Conservation (phyloP, 2,888 invertebrate genomes). For the Pristionchus fissidentatus region DNA sequence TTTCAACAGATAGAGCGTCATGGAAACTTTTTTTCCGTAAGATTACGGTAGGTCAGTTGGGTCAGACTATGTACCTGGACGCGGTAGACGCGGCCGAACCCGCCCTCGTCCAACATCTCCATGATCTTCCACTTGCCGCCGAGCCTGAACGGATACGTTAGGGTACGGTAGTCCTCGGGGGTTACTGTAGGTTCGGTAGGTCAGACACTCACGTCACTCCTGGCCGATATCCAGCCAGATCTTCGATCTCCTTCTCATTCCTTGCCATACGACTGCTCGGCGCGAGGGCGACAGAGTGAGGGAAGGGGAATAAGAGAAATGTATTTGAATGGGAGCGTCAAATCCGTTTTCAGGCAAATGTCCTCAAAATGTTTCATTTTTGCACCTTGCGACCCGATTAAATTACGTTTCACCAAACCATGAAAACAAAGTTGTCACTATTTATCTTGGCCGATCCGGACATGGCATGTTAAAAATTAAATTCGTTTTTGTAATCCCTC, state of each 20-base stretch:
- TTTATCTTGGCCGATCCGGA: too few species aligned
- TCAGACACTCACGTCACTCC: neutral
- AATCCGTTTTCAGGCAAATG: too few species aligned
- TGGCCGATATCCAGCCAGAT: neutral
- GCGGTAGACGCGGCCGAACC: conserved; percentile 26
- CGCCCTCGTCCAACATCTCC: conserved; percentile 20
- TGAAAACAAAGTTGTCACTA: too few species aligned
- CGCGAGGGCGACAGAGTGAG: neutral
- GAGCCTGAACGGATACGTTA: conserved; percentile 21
- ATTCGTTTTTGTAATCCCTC: too few species aligned
- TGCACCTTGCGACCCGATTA: too few species aligned
- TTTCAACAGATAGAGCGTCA: too few species aligned
- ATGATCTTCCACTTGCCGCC: conserved; percentile 18
- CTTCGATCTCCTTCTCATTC: neutral
- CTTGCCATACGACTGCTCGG: conserved; percentile 3
- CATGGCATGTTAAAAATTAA: too few species aligned
- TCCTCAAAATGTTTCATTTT: too few species aligned
- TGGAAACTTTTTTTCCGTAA: too few species aligned
- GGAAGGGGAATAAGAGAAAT: neutral
- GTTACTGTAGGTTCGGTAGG: neutral
- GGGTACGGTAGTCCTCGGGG: neutral
- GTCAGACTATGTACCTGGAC: conserved; percentile 14
- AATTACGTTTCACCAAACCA: too few species aligned
- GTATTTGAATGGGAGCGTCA: too few species aligned
- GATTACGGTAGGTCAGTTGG: neutral